Evolutionary conservation across 2,113 vertebrate species (phyloP).

Genomic region (Lutjanus erythropterus): DNA sequence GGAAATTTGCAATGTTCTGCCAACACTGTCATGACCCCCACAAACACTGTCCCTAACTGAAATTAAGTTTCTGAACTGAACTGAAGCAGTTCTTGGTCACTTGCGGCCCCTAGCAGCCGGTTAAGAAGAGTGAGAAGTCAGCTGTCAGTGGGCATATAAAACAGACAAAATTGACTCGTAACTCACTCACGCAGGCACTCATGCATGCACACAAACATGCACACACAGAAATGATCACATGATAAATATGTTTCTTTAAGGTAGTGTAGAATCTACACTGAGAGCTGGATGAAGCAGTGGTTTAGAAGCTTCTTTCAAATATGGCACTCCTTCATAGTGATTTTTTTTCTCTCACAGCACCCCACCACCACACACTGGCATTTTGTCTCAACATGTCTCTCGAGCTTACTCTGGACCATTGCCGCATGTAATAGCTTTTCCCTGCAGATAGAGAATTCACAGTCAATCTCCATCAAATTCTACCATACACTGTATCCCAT

Average conservation of each 20-base stretch:
- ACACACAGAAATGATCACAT: background rate
- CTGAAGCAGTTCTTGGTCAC: too few relatives aligned
- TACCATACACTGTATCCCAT: constrained; percentile 17
- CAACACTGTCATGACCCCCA: too few relatives aligned
- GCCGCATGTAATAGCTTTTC: constrained; percentile 68
- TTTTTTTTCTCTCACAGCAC: constrained; percentile 16
- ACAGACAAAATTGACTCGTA: too few relatives aligned
- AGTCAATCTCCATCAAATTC: constrained; percentile 53
- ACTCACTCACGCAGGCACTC: too few relatives aligned
- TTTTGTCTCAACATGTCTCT: constrained; percentile 64
- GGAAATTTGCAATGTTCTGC: too few relatives aligned
- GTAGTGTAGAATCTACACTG: background rate
- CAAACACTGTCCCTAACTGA: too few relatives aligned
- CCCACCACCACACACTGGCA: constrained; percentile 24
- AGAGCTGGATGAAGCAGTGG: background rate
- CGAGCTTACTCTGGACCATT: constrained; percentile 53
- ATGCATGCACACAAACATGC: too few relatives aligned
- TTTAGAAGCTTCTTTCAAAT: constrained; percentile 17
- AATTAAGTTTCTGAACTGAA: too few relatives aligned
- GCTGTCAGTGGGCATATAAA: too few relatives aligned
- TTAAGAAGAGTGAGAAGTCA: too few relatives aligned
- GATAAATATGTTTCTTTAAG: constrained; percentile 5
- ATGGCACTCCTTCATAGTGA: constrained; percentile 18
- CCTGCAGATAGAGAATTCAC: constrained; percentile 48
- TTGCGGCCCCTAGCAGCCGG: too few relatives aligned